phyloP scores from a whole-genome alignment of 1,140 invertebrate genomes.

The Linepithema humile region DNA sequence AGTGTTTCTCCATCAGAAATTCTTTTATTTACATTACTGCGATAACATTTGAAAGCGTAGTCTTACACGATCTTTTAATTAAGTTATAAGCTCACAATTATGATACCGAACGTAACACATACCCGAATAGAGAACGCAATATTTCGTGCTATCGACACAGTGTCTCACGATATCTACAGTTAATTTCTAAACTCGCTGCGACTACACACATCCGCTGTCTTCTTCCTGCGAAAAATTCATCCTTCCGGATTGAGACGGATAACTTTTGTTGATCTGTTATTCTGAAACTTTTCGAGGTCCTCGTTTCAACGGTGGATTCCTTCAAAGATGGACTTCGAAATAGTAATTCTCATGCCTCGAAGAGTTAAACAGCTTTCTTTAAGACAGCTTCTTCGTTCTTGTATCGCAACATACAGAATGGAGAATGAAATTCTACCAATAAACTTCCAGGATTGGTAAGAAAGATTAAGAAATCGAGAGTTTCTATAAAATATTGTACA shows the following conservation, averaged over 20 bases:
- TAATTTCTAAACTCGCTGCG: constrained; percentile 32
- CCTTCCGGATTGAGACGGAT: not conserved
- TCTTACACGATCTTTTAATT: constrained; percentile 66
- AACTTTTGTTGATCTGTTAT: not conserved
- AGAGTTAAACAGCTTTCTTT: constrained; percentile 24
- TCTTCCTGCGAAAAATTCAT: constrained; percentile 10
- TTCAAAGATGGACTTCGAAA: not conserved
- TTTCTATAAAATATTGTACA: not conserved
- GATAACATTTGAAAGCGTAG: constrained; percentile 73
- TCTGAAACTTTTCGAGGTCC: not conserved
- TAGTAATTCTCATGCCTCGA: not conserved
- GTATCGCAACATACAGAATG: not conserved
- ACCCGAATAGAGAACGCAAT: constrained; percentile 59
- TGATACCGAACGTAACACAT: constrained; percentile 61
- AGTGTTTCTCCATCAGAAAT: constrained; percentile 71
- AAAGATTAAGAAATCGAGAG: not conserved
- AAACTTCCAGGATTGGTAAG: constrained; percentile 11
- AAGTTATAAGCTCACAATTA: constrained; percentile 72
- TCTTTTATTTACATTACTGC: constrained; percentile 74
- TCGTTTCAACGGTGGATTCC: constrained; percentile 9
- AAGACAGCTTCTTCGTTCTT: constrained; percentile 22
- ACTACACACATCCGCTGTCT: constrained; percentile 39
- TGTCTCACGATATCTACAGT: constrained; percentile 39
- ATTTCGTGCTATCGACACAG: constrained; percentile 40
- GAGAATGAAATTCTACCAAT: not conserved